phyloP scores from a whole-genome alignment of 2,888 invertebrate species.

The Bombylius major region DNA sequence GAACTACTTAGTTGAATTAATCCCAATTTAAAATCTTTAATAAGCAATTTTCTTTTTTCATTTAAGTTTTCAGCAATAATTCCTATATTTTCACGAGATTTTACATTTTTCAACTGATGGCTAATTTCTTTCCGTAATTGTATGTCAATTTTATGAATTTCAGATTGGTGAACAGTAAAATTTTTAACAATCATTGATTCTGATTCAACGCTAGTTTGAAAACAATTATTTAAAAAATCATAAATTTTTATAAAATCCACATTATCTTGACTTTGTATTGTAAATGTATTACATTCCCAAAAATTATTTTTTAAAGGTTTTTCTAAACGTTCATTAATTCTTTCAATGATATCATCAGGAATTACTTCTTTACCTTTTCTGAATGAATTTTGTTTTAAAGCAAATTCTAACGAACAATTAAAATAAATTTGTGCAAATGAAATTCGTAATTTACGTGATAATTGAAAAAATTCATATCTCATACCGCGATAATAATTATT shows the following conservation, averaged over 20 bases:
- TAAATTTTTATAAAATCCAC: background rate
- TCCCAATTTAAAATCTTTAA: slow-evolving; percentile 11
- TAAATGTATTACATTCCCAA: slow-evolving; percentile 11
- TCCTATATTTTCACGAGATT: background rate
- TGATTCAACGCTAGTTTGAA: slow-evolving; percentile 1
- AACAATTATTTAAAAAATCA: slow-evolving; percentile 7
- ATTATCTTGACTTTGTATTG: background rate
- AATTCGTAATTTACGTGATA: slow-evolving; percentile 17
- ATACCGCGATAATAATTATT: slow-evolving; percentile 32
- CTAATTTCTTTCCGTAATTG: slow-evolving; percentile 22
- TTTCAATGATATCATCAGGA: slow-evolving; percentile 19
- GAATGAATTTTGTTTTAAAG: slow-evolving; percentile 19
- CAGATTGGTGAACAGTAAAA: background rate
- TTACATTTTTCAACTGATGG: slow-evolving; percentile 3
- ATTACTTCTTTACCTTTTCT: slow-evolving; percentile 15
- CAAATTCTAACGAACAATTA: slow-evolving; percentile 10
- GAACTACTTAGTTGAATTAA: background rate
- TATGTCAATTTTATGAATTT: slow-evolving; percentile 20
- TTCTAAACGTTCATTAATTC: slow-evolving; percentile 25
- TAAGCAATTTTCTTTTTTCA: slow-evolving; percentile 22
- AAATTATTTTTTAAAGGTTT: slow-evolving; percentile 14
- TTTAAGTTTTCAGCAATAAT: slow-evolving; percentile 20
- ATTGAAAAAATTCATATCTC: slow-evolving; percentile 28
- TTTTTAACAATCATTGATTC: background rate
- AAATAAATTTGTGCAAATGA: slow-evolving; percentile 26